These are phyloP conservation scores for Polia nebulosa DNA, from an alignment of 2,888 invertebrate species.

Conservation along the genomic window DNA sequence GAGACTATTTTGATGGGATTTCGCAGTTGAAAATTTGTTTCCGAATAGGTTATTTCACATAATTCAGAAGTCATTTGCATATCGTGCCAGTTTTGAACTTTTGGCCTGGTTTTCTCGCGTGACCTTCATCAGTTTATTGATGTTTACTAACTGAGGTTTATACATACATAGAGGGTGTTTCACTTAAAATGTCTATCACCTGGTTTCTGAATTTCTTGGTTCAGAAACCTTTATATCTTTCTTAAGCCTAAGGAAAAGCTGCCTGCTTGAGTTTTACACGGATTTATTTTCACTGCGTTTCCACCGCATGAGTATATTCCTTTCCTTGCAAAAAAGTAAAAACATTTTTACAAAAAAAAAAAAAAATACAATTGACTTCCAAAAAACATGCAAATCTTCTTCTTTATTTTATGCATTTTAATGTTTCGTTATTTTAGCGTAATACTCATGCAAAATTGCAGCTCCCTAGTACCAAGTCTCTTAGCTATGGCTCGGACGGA, in stretches of 20 bases:
- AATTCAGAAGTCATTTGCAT: constrained; percentile 52
- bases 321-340: too few species aligned
- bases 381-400: too few species aligned
- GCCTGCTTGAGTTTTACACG: background rate
- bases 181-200: background rate
- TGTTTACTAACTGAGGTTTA: constrained; percentile 24
- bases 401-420: too few species aligned
- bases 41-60: constrained; percentile 45
- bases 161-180: background rate
- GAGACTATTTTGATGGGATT: constrained; percentile 38
- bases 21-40: constrained; percentile 37
- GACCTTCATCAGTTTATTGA: constrained; percentile 41
- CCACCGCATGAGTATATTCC: too few species aligned
- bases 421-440: too few species aligned
- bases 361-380: too few species aligned
- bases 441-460: too few species aligned
- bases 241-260: background rate
- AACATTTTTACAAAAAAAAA: too few species aligned
- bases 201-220: background rate
- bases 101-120: constrained; percentile 34
- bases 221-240: background rate
- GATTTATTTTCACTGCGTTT: background rate
- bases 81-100: constrained; percentile 35
- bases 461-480: too few species aligned
- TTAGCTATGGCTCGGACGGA: too few species aligned